phyloP scores from a whole-genome alignment of 2,797 vertebrate genomes.

The Clarias laeviceps region DNA sequence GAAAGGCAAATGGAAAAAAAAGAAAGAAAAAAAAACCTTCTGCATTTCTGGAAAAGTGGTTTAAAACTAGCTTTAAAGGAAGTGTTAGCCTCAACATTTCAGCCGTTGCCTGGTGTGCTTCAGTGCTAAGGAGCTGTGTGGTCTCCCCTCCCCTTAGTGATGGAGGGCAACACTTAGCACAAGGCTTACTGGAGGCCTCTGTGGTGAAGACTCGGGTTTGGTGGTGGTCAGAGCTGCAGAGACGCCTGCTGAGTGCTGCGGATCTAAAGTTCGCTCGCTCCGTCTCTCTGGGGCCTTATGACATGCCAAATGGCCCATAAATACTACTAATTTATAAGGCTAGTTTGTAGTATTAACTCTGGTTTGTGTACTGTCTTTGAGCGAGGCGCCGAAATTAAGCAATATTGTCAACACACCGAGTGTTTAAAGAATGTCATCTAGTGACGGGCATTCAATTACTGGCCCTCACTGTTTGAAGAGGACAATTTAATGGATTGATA shows the following conservation, averaged over 20 bases:
- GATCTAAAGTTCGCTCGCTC: conserved; percentile 32
- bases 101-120: conserved; percentile 29
- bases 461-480: neutral
- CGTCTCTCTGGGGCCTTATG: conserved; percentile 34
- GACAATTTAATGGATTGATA: neutral
- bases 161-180: conserved; percentile 40
- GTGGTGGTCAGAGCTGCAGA: conserved; percentile 48
- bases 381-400: neutral
- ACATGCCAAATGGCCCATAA: conserved; percentile 30
- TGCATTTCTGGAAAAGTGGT: conserved; percentile 44
- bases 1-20: conserved; percentile 1
- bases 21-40: conserved; percentile 13
- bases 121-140: conserved; percentile 48
- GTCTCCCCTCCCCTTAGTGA: conserved; percentile 47
- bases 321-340: conserved; percentile 13
- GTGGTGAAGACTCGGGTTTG: conserved; percentile 42
- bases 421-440: neutral
- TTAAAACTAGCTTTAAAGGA: conserved; percentile 44
- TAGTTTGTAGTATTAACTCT: conserved; percentile 2
- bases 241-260: conserved; percentile 31
- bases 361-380: neutral
- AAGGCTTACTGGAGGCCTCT: conserved; percentile 49
- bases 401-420: neutral
- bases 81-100: conserved; percentile 50
- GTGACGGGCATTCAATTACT: neutral